Conservation (phyloP, 2,113 vertebrate genomes). For the Nerophis lumbriciformis region DNA sequence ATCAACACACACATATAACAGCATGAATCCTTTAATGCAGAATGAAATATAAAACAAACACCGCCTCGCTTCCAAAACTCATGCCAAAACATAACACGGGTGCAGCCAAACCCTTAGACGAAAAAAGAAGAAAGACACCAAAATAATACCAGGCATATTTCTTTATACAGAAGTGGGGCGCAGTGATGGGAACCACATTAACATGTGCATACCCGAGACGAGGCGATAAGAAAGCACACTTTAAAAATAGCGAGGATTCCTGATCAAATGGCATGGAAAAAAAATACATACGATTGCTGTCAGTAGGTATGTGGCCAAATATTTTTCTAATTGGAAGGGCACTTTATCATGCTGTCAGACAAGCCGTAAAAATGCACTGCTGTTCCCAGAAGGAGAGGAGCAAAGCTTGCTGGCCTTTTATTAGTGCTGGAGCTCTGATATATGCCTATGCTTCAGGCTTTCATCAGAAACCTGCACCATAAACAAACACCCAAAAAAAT, state of each 20-base stretch:
- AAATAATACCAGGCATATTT: conserved; percentile 45
- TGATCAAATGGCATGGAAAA: conserved; percentile 67
- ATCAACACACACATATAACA: conserved; percentile 48
- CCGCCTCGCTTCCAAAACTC: conserved; percentile 28
- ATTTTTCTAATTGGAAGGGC: conserved; percentile 81
- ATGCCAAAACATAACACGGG: conserved; percentile 33
- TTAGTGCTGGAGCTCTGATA: conserved; percentile 73
- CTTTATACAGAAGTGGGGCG: conserved; percentile 45
- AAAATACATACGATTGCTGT: conserved; percentile 53
- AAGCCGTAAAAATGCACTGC: conserved; percentile 69
- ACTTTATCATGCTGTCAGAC: conserved; percentile 79
- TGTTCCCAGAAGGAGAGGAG: conserved; percentile 74
- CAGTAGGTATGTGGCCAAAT: conserved; percentile 75
- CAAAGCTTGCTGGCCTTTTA: conserved; percentile 74
- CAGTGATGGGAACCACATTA: conserved; percentile 35
- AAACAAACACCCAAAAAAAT: conserved; percentile 51
- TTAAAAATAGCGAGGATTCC: conserved; percentile 58
- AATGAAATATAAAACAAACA: conserved; percentile 45
- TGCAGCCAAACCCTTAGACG: conserved; percentile 21
- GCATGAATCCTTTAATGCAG: conserved; percentile 49
- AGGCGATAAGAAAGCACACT: conserved; percentile 43
- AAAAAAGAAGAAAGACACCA: conserved; percentile 36
- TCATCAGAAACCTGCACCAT: conserved; percentile 65
- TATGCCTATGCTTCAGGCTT: conserved; percentile 70
- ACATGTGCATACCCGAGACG: conserved; percentile 47